phyloP scores from a whole-genome alignment of 2,113 vertebrate species.

The Poeciliopsis occidentalis region DNA sequence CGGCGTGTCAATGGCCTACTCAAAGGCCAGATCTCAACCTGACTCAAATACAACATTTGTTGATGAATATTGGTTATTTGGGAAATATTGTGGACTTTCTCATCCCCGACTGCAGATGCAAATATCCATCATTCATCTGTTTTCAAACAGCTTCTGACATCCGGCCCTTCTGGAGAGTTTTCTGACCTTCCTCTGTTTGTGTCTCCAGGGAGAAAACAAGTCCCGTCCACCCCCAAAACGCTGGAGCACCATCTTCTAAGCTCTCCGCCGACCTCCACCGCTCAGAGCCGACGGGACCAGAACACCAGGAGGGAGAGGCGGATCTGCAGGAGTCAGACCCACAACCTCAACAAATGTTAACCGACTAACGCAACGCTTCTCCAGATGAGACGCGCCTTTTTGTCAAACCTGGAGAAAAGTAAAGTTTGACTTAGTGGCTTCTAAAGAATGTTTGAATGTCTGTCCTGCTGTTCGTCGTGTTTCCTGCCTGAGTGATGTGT shows the following conservation, averaged over 20 bases:
- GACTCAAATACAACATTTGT: not conserved
- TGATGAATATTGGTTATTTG: not conserved
- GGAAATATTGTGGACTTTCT: not conserved
- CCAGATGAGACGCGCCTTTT: slow-evolving; percentile 40
- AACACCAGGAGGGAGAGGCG: slow-evolving; percentile 14
- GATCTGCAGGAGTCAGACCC: slow-evolving; percentile 58
- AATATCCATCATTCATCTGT: not conserved
- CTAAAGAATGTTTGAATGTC: not conserved
- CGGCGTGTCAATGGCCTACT: not conserved
- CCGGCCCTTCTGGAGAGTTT: not conserved
- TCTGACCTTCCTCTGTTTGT: not conserved
- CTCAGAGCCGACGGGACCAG: slow-evolving; percentile 41
- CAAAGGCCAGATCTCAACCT: not conserved
- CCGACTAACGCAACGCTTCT: slow-evolving; percentile 71
- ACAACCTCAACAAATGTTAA: slow-evolving; percentile 70
- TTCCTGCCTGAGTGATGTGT: not conserved
- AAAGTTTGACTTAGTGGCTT: not conserved
- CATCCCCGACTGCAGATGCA: not conserved
- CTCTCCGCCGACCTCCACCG: slow-evolving; percentile 45
- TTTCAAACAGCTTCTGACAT: not conserved
- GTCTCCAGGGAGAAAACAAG: slow-evolving; percentile 78
- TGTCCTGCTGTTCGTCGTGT: not conserved
- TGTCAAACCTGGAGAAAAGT: not conserved
- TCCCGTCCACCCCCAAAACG: slow-evolving; percentile 82
- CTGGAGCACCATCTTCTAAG: slow-evolving; percentile 85